Evolutionary conservation across 2,888 invertebrate genomes (phyloP), one percentile per base, ranked within the genome.

Genomic region (Ormyrus pomaceus): DNA sequence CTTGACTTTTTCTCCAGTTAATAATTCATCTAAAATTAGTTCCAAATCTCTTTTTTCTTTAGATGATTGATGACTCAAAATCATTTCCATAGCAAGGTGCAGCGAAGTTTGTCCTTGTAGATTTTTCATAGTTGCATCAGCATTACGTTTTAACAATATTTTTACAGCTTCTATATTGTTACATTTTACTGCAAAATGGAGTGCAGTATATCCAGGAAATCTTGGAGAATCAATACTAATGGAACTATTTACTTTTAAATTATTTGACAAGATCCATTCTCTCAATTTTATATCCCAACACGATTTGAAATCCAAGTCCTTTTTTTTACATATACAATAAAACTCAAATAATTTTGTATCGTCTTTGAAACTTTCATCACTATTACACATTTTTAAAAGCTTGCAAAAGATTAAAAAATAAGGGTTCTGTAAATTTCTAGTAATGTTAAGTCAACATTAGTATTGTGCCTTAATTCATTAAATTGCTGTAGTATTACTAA

Each of bases 171-270:
- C 10, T 10, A 55, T 2, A 59, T 71, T 58, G 1, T 45, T 61
- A 19, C 50, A 58, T 10, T 51, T n/a, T 2, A 77, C 77, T 19
- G 77, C 77, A 59, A 77, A 59, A 59, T 71, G 77, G 7, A 77
- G 64, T 6, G 65, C 65, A 6, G 77, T 65, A 11, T 71, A 77
- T 19, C 71, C 77, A 6, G 50, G 4, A 55, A 50, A 65, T 13
- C 48, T 45, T 45, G 56, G 65, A 10, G 62, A 62, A 62, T 53
- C n/a, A 8, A n/a, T 11, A 48, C 56, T 62, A 19, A 71, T 58
- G 7, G 56, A 45, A 13, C 48, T 59, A 53, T 77, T 77, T n/a
- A 77, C 8, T 9, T n/a, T 10, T 9, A 65, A 34, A 59, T 59
- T 0, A n/a, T 71, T 58, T 6, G 50, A 51, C 11, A n/a, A 50